Percentiles rank a stretch among this genome's conserved stretches.
Conservation (phyloP, 30 jellyfish, hydroid and myxozoan genomes). For the Pseudorhiza aurosa region DNA sequence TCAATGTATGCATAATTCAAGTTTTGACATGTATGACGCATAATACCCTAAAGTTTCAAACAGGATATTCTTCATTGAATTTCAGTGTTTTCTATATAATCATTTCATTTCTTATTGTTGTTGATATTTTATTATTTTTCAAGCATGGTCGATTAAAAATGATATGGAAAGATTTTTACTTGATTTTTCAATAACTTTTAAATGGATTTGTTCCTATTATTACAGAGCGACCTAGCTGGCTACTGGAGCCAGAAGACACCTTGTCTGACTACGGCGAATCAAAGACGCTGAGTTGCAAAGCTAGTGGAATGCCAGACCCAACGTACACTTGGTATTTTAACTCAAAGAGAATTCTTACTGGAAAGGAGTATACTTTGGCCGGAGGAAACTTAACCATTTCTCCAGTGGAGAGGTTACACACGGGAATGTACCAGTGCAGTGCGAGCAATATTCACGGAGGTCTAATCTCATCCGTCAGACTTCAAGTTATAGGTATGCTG, state of each 20-base stretch:
- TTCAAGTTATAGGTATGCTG: conserved; percentile 78
- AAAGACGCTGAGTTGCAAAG: conserved; percentile 71
- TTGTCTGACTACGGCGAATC: conserved; percentile 59
- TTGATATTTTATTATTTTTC: no score
- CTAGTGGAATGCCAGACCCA: conserved; percentile 77
- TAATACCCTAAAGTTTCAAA: no score
- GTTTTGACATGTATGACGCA: no score
- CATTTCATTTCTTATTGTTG: no score
- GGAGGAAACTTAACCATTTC: conserved; percentile 85
- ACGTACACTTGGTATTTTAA: conserved; percentile 83
- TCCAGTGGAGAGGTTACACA: conserved; percentile 39
- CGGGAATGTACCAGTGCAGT: conserved; percentile 94
- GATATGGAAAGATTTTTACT: no score
- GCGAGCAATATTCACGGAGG: conserved; percentile 88
- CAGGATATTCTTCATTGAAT: no score
- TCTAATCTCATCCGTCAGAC: conserved; percentile 54
- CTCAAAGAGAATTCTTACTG: conserved; percentile 51
- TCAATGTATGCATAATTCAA: no score
- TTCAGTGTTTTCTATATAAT: no score
- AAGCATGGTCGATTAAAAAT: no score
- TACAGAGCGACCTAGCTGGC: conserved; percentile 64
- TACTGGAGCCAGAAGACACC: conserved; percentile 52
- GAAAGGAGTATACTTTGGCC: conserved; percentile 55
- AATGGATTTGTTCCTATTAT: not conserved
- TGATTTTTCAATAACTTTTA: no score